phyloP scores from a whole-genome alignment of 2,888 invertebrate genomes.

The Agrilus mali region DNA sequence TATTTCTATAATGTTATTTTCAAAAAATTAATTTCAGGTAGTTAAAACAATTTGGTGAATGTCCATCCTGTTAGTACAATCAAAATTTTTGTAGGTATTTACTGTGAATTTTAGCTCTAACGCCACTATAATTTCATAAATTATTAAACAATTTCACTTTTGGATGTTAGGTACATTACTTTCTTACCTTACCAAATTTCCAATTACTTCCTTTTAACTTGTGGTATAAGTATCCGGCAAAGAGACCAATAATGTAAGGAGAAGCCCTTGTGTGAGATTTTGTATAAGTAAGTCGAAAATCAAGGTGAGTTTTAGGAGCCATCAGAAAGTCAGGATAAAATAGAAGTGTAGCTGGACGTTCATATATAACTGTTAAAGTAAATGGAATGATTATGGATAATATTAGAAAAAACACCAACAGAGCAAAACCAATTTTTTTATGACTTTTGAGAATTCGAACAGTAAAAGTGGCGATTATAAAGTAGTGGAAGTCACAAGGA shows the following conservation, averaged over 20 bases:
- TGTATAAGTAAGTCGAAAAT: conserved; percentile 43
- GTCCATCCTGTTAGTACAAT: no score
- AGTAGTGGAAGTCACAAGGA: conserved; percentile 58
- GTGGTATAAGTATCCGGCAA: conserved; percentile 38
- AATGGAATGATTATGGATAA: conserved; percentile 40
- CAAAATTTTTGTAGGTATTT: no score
- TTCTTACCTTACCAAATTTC: conserved; percentile 27
- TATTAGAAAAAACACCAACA: conserved; percentile 28
- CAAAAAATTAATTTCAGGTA: no score
- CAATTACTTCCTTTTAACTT: conserved; percentile 23
- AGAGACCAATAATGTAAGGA: conserved; percentile 45
- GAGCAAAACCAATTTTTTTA: conserved; percentile 31
- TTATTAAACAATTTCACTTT: no score
- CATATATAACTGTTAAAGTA: conserved; percentile 37
- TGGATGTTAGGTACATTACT: no score
- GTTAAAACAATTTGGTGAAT: no score
- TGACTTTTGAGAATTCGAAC: conserved; percentile 35
- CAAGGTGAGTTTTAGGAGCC: conserved; percentile 38
- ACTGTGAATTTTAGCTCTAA: no score
- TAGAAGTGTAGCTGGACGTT: conserved; percentile 39
- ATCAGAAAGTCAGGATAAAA: conserved; percentile 44
- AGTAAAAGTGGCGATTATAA: conserved; percentile 41
- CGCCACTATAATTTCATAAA: no score
- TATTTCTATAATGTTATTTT: no score
- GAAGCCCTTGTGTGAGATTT: conserved; percentile 47